A percentile compares a stretch with the other conserved stretches of the same genome.
These are phyloP conservation scores for Orchesellides sinensis DNA, from an alignment of 2,888 invertebrate species.

Conservation along the genomic window DNA sequence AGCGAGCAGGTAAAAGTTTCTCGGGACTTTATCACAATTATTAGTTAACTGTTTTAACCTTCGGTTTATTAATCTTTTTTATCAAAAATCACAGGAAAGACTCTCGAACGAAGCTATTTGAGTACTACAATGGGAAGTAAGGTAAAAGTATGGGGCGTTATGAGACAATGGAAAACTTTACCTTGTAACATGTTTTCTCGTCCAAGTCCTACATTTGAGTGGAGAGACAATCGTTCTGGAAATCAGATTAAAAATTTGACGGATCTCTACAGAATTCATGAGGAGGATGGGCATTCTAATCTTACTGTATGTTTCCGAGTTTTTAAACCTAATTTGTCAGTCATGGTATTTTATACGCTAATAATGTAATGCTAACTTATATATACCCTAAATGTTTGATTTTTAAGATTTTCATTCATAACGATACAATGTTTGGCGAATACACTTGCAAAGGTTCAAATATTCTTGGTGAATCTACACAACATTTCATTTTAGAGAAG, in stretches of 20 bases:
- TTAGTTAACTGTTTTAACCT: background rate
- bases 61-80: background rate
- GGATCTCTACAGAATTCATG: conserved; percentile 18
- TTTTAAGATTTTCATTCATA: conserved; percentile 33
- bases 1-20: conserved; percentile 15
- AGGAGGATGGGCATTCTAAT: conserved; percentile 18
- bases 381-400: background rate
- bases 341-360: background rate
- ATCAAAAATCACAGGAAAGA: background rate
- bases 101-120: background rate
- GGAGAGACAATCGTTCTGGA: conserved; percentile 9
- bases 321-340: background rate
- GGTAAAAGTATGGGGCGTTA: conserved; percentile 36
- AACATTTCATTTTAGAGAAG: conserved; percentile 16
- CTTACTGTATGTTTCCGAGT: conserved; percentile 10
- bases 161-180: conserved; percentile 37
- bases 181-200: conserved; percentile 33
- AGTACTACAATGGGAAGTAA: conserved; percentile 4
- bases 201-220: conserved; percentile 38
- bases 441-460: conserved; percentile 34
- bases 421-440: conserved; percentile 39
- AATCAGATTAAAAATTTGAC: background rate
- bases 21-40: background rate
- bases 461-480: conserved; percentile 12
- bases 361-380: too few relatives aligned